Percentiles rank a stretch among this genome's conserved stretches.
Conservation (phyloP, 2,797 vertebrate species). For the Gadopsis marmoratus region DNA sequence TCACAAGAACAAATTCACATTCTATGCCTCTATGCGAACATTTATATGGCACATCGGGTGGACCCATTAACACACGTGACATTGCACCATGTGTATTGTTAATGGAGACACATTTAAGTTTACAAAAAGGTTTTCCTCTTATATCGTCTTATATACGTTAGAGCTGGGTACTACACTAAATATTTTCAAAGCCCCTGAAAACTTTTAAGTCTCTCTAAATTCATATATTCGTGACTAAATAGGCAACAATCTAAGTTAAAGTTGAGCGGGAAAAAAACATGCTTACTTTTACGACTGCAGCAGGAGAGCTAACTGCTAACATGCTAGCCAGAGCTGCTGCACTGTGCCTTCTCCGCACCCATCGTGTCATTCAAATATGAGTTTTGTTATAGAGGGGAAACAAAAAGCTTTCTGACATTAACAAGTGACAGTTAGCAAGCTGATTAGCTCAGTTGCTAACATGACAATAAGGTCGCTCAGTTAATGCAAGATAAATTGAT, state of each 20-base stretch:
- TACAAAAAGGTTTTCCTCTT: not conserved
- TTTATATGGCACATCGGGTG: not conserved
- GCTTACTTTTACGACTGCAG: too few relatives aligned
- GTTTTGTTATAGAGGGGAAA: too few relatives aligned
- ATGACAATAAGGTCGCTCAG: not conserved
- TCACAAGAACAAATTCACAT: not conserved
- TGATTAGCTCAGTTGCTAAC: not conserved
- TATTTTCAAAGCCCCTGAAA: not conserved
- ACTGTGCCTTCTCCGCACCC: not conserved
- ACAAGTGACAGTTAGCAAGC: too few relatives aligned
- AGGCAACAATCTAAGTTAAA: not conserved
- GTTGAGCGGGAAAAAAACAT: not conserved
- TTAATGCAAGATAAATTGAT: not conserved
- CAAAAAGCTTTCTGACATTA: too few relatives aligned
- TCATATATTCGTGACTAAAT: not conserved
- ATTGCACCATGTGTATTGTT: not conserved
- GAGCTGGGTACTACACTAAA: not conserved
- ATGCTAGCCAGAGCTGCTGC: not conserved
- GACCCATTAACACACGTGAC: not conserved
- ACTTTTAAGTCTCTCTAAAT: not conserved
- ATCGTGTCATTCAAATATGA: not conserved
- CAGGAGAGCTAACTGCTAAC: not conserved
- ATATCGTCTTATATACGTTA: not conserved
- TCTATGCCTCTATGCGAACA: not conserved
- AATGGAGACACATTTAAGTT: not conserved